Evolutionary conservation across 2,888 invertebrate species (phyloP), one percentile per base, ranked within the genome.

Genomic region (Dynastes hyllus): DNA sequence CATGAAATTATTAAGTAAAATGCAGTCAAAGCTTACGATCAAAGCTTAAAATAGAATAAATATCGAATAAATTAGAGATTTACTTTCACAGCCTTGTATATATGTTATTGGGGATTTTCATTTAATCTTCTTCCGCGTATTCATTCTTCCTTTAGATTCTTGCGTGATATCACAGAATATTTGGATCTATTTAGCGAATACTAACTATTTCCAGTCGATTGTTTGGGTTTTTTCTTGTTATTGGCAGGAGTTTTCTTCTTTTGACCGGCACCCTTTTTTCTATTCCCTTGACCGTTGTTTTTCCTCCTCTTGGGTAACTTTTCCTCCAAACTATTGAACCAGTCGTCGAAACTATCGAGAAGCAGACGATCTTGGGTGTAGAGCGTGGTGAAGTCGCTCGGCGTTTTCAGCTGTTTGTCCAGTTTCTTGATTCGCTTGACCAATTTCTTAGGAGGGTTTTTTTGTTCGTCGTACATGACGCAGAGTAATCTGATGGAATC

Each of bases 381-480:
- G 22, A 58, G 55, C 55, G 22, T 16, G 51, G 79, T 76, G 27
- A 76, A 37, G 16, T 76, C 37, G 8, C n/a, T 32, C 22, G 76
- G 79, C 1, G 22, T 2, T 29, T 61, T 70, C 8, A 79, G 61
- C 5, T 53, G 45, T 11, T 73, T 65, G 22, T 77, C 40, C n/a
- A 77, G 8, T 16, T 77, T 53, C 55, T 58, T 69, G 6, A 53
- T 2, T 9, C 32, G 51, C 29, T 53, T 29, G 3, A 16, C n/a
- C 13, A 73, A 53, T 63, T 78, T 69, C 65, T 27, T 63, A n/a
- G 27, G 61, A 11, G 66, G 22, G 58, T 89, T 90, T 51, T 87
- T 87, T 53, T 91, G 86, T 81, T 91, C 92, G 1, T 91, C 91
- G 80, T 93, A 92, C 58, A 93, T 91, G 82, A 91, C 91, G 86